Conservation (phyloP, 2,113 vertebrate species). For the Lates calcarifer region DNA sequence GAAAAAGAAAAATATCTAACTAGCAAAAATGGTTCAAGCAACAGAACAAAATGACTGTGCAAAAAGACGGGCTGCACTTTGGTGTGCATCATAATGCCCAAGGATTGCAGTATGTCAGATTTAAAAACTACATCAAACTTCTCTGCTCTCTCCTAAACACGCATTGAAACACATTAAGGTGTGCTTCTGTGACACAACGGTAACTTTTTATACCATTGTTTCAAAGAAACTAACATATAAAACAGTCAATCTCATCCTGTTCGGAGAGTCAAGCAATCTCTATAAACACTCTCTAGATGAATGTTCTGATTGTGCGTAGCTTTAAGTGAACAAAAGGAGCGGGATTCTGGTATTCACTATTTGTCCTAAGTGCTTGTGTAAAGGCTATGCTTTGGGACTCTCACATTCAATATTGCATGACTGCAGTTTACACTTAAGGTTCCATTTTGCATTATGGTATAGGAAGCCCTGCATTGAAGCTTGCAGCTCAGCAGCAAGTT, state of each 20-base stretch:
- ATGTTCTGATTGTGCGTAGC: slow-evolving; percentile 85
- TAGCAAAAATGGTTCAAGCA: slow-evolving; percentile 32
- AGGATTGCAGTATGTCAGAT: slow-evolving; percentile 44
- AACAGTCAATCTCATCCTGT: slow-evolving; percentile 57
- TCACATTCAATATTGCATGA: slow-evolving; percentile 78
- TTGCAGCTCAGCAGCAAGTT: slow-evolving; percentile 82
- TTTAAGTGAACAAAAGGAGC: slow-evolving; percentile 72
- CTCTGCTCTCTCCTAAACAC: slow-evolving; percentile 21
- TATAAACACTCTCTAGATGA: slow-evolving; percentile 57
- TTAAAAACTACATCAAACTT: slow-evolving; percentile 29
- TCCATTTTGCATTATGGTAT: slow-evolving; percentile 78
- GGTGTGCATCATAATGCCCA: slow-evolving; percentile 61
- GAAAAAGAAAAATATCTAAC: slow-evolving; percentile 20
- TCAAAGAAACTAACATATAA: slow-evolving; percentile 56
- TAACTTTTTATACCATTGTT: slow-evolving; percentile 44
- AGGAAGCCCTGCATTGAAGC: slow-evolving; percentile 79
- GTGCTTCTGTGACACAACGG: slow-evolving; percentile 47
- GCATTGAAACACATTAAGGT: slow-evolving; percentile 47
- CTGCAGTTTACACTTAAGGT: slow-evolving; percentile 80
- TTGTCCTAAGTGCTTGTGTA: slow-evolving; percentile 81
- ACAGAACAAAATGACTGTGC: slow-evolving; percentile 61
- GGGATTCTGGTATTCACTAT: slow-evolving; percentile 67
- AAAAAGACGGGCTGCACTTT: slow-evolving; percentile 61
- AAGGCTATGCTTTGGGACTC: slow-evolving; percentile 81
- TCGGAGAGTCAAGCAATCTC: slow-evolving; percentile 55